phyloP scores from a whole-genome alignment of 2,888 invertebrate genomes.

The Zaprionus bogoriensis region DNA sequence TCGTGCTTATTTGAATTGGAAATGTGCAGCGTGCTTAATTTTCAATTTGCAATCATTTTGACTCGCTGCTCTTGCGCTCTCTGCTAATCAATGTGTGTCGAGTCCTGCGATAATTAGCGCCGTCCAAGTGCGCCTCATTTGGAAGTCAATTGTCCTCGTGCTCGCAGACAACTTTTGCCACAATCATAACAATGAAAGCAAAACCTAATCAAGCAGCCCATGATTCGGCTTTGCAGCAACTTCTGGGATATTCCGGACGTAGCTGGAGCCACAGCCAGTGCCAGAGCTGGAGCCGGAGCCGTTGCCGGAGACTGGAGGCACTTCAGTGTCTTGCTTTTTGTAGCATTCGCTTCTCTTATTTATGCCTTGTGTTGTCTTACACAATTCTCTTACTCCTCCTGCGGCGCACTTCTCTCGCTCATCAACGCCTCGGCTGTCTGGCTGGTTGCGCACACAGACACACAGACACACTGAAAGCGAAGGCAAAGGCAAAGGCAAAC shows the following conservation, averaged over 20 bases:
- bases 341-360: conserved; percentile 47
- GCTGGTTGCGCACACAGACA: too few species aligned
- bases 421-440: conserved; percentile 46
- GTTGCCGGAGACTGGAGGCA: too few species aligned
- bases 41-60: conserved; percentile 77
- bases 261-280: too few species aligned
- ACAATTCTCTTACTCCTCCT: conserved; percentile 70
- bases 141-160: conserved; percentile 53
- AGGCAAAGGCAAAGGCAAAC: conserved; percentile 50
- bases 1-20: conserved; percentile 69
- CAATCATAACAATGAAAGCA: conserved; percentile 11
- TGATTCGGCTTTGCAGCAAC: conserved; percentile 7
- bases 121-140: conserved; percentile 53
- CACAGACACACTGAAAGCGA: too few species aligned
- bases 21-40: conserved; percentile 67
- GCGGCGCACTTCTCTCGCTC: conserved; percentile 53
- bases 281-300: too few species aligned
- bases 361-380: conserved; percentile 71
- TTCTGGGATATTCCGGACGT: neutral
- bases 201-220: conserved; percentile 15
- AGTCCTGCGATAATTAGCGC: conserved; percentile 57
- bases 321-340: conserved; percentile 38
- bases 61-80: conserved; percentile 8
- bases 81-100: conserved; percentile 34
- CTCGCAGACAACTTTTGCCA: too few species aligned